These are phyloP conservation scores for Danaus plexippus DNA, from an alignment of 1,140 invertebrate species.

Conservation along the genomic window DNA sequence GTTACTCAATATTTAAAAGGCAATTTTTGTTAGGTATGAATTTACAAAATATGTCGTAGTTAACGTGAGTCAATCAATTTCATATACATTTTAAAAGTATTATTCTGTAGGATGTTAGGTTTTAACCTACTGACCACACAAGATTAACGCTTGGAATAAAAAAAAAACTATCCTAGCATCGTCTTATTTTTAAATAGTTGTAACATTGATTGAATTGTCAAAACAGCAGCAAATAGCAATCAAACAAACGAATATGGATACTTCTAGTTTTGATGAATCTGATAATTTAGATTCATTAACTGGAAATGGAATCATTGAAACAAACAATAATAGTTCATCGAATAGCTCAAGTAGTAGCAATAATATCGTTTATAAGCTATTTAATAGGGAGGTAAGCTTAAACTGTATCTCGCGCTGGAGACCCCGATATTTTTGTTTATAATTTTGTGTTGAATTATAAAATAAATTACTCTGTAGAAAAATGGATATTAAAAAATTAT, in stretches of 20 bases:
- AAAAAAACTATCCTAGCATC: slow-evolving; percentile 19
- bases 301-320: slow-evolving; percentile 46
- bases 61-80: too few relatives aligned
- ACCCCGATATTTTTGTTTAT: slow-evolving; percentile 35
- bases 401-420: slow-evolving; percentile 20
- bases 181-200: slow-evolving; percentile 23
- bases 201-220: slow-evolving; percentile 32
- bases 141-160: too few relatives aligned
- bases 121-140: too few relatives aligned
- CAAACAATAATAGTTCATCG: slow-evolving; percentile 33
- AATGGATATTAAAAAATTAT: too few relatives aligned
- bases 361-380: slow-evolving; percentile 63
- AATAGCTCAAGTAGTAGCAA: slow-evolving; percentile 35
- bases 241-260: slow-evolving; percentile 68
- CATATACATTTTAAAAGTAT: too few relatives aligned
- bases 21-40: too few relatives aligned
- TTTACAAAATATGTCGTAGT: too few relatives aligned
- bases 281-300: slow-evolving; percentile 41
- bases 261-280: slow-evolving; percentile 38
- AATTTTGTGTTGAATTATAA: slow-evolving; percentile 1
- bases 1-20: too few relatives aligned
- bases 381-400: slow-evolving; percentile 62
- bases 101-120: too few relatives aligned
- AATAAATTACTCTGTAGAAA: too few relatives aligned
- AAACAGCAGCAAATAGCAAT: slow-evolving; percentile 34